A percentile compares a stretch with the other conserved stretches of the same genome.
Evolutionary conservation across 2,797 vertebrate species (phyloP).

Genomic region (Hapalemur alaotrensis): DNA sequence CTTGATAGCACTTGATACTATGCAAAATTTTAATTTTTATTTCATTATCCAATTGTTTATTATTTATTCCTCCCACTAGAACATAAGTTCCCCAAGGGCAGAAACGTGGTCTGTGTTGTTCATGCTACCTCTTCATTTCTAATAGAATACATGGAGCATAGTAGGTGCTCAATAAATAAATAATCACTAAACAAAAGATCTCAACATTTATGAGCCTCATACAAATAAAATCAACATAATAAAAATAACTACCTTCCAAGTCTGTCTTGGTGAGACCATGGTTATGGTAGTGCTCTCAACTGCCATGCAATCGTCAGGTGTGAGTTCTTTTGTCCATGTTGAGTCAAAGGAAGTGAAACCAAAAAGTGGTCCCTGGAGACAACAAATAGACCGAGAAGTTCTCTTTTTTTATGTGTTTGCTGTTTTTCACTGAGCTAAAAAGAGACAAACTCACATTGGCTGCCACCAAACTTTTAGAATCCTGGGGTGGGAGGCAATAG

Average conservation of each 20-base stretch:
- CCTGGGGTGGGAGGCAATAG: too few species aligned
- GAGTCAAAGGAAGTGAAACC: constrained; percentile 61
- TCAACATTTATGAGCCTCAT: not conserved
- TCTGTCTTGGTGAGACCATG: not conserved
- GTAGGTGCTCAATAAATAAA: not conserved
- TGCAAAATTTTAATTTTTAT: not conserved
- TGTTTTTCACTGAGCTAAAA: constrained; percentile 33
- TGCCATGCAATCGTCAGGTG: not conserved
- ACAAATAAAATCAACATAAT: not conserved
- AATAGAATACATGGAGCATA: not conserved
- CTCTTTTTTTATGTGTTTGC: not conserved
- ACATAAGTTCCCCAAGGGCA: not conserved
- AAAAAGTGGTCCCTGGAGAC: not conserved
- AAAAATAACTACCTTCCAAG: not conserved
- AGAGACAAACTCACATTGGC: not conserved
- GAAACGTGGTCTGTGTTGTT: not conserved
- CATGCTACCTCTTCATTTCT: not conserved
- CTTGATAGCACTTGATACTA: not conserved
- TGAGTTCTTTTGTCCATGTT: not conserved
- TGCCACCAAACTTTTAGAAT: not conserved
- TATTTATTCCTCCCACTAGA: not conserved
- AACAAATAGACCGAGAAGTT: constrained; percentile 8
- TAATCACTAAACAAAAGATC: not conserved
- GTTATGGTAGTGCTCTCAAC: not conserved
- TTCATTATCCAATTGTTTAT: not conserved